Evolutionary conservation across 2,888 invertebrate species (phyloP), one percentile per base, ranked within the genome.

Genomic region (Zhuqinia jingwanae): DNA sequence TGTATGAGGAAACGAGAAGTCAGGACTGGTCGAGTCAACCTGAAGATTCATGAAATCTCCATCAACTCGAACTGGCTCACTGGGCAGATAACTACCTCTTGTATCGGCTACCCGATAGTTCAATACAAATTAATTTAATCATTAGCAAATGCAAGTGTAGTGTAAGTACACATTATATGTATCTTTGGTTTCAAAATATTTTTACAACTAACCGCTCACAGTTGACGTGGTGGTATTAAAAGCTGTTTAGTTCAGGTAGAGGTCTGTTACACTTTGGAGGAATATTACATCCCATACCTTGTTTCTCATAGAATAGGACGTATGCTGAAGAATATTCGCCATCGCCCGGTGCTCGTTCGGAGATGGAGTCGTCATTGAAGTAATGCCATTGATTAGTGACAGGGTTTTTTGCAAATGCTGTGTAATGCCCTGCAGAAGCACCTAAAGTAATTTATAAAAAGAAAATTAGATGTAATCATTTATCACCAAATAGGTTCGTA

Each of bases 351-450:
- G 92, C 92, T 91, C 94, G 94, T 79, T 92, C 92, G 20, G 93
- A 93, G 25, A 94, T 94, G 1, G 92, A 92, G 89, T 94, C 94
- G 91, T 95, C 95, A 91, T 95, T 95, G 91, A 94, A 95, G 90
- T 94, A 94, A 91, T 94, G 94, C 95, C 95, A 95, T 80, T 93
- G 92, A 8, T 93, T 92, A 1, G 93, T 93, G 20, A 93, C 92
- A 1, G 94, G 94, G 92, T 95, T 94, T 91, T 93, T 94, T 13
- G 94, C 93, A 90, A 94, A 95, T 0, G 94, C 93, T 42, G 95
- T 95, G 90, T 95, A 95, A 91, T 95, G 95, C 5, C 95, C 95
- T 22, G 94, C 94, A 73, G 94, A 94, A 50, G 94, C 94, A 87
- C 94, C 94, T 94, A 8, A 20, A 20, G 36, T 6, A 36, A 36